phyloP scores from a whole-genome alignment of 1,140 invertebrate species.

The Pseudomyrmex sp. region DNA sequence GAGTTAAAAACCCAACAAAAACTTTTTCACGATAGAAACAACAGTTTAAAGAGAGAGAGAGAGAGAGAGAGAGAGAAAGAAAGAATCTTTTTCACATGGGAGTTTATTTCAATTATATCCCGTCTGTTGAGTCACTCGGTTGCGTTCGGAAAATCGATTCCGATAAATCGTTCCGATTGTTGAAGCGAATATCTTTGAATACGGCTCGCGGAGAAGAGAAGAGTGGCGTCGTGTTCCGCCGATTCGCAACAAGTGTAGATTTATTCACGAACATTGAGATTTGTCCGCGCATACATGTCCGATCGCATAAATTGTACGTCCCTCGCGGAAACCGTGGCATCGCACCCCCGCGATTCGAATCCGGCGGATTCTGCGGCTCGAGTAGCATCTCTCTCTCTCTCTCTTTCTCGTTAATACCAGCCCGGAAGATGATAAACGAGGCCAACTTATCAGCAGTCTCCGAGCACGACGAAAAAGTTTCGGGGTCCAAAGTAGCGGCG shows the following conservation, averaged over 20 bases:
- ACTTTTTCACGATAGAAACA: not conserved
- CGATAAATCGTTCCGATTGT: constrained; percentile 45
- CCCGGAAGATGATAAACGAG: constrained; percentile 75
- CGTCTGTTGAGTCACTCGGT: not conserved
- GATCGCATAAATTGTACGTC: constrained; percentile 46
- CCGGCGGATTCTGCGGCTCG: constrained; percentile 67
- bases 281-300: constrained; percentile 24
- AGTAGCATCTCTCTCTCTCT: constrained; percentile 63
- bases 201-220: constrained; percentile 6
- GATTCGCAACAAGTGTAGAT: constrained; percentile 68
- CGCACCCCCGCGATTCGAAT: constrained; percentile 66
- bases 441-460: constrained; percentile 75
- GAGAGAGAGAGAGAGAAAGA: no score
- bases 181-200: not conserved
- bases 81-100: not conserved
- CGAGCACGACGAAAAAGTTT: constrained; percentile 73
- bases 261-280: constrained; percentile 50
- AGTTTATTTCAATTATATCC: constrained; percentile 30
- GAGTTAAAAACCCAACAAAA: not conserved
- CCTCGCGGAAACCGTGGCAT: constrained; percentile 64
- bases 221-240: constrained; percentile 37
- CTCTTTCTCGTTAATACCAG: constrained; percentile 65
- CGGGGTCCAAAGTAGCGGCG: constrained; percentile 68
- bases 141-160: constrained; percentile 19
- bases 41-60: not conserved